A percentile compares a stretch with the other conserved stretches of the same genome.
phyloP scores from a whole-genome alignment of 2,113 vertebrate species.

The Choloepus hoffmanni region DNA sequence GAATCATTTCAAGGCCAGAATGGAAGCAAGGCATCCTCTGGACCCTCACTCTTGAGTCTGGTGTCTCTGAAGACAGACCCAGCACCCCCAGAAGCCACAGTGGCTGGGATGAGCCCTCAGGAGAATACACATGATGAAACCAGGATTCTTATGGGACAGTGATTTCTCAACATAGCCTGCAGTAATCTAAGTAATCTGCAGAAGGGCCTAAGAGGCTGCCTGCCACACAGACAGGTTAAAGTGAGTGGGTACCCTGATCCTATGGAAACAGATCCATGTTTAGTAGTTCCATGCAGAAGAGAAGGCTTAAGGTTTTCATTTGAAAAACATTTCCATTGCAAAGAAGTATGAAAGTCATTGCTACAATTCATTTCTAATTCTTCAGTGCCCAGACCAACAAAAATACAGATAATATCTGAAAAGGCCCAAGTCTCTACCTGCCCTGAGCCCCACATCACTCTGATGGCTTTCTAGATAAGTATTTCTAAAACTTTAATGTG shows the following conservation, averaged over 20 bases:
- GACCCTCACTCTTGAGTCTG: not conserved
- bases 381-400: not conserved
- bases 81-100: not conserved
- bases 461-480: not conserved
- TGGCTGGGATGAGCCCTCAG: not conserved
- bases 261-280: not conserved
- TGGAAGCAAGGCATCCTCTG: accelerated
- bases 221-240: not conserved
- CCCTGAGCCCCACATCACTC: accelerated
- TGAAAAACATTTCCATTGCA: not conserved
- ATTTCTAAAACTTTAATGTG: not conserved
- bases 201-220: not conserved
- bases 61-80: not conserved
- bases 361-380: not conserved
- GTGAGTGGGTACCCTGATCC: not conserved
- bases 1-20: not conserved
- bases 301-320: not conserved
- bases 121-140: not conserved
- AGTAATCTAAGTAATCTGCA: not conserved
- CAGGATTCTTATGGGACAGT: not conserved
- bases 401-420: not conserved
- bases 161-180: not conserved
- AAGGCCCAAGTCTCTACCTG: accelerated
- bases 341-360: not conserved
- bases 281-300: not conserved